Evolutionary conservation across 2,888 invertebrate genomes (phyloP).

Genomic region (Ophraella communa): DNA sequence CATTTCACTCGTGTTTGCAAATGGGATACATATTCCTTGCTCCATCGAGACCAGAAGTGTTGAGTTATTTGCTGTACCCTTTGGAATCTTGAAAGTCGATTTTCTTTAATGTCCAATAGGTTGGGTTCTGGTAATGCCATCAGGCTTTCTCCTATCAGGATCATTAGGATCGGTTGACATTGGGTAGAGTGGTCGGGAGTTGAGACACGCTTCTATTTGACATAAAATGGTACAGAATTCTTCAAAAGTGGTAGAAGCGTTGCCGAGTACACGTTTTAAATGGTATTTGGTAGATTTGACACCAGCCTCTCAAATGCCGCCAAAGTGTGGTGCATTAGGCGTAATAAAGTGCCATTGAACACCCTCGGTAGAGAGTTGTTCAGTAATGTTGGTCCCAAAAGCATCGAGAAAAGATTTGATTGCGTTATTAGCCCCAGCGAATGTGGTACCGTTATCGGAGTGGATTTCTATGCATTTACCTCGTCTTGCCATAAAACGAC

Average conservation of each 20-base stretch:
- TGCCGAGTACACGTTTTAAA: slow-evolving; percentile 43
- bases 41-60: no score
- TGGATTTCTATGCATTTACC: slow-evolving; percentile 32
- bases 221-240: slow-evolving; percentile 31
- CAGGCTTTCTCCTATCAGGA: not conserved
- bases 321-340: slow-evolving; percentile 47
- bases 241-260: slow-evolving; percentile 28
- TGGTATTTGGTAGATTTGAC: slow-evolving; percentile 50
- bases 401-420: not conserved
- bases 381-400: not conserved
- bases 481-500: slow-evolving; percentile 34
- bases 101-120: no score
- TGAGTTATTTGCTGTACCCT: no score
- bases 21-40: no score
- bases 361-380: no score
- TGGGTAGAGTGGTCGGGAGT: slow-evolving; percentile 47
- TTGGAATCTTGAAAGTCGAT: no score
- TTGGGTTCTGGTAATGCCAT: no score
- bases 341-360: no score
- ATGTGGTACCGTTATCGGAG: slow-evolving; percentile 39
- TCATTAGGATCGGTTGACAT: not conserved
- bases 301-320: slow-evolving; percentile 53
- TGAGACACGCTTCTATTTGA: slow-evolving; percentile 50
- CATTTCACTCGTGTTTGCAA: no score
- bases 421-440: slow-evolving; percentile 24